Base-by-base conservation (phyloP, 2,888 invertebrate genomes). In the Diarsia dahlii region DNA sequence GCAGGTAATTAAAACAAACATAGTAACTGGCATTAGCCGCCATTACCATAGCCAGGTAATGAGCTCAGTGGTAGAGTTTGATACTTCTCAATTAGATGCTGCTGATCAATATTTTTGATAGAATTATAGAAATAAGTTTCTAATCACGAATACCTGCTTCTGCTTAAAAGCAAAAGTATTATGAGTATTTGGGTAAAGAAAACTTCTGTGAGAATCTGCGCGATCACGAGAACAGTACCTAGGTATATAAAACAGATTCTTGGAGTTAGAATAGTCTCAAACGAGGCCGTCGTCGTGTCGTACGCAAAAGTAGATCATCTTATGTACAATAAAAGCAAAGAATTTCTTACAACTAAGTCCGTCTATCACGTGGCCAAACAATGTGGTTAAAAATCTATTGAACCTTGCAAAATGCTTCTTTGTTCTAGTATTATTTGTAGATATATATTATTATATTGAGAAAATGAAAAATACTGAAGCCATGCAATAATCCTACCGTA, bases 1-100 rank as follows among this genome's bases (percentile, higher is more conserved):
- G 34, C 62, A 58, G 50, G 46, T 82, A 80, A 78, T 82, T 70
- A 78, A 70, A 81, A 78, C 58, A 78, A 78, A 74, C 56, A 71
- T 56, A 63, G 66, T 52, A 20, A 54, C 60, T 74, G 23, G 28
- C 62, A 64, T 46, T 67, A 15, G 66, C 45, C 50, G 74, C 34
- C 56, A 63, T 15, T 20, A 23, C 58, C 74, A 54, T 54, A 66
- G n/a, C 10, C 34, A 46, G 20, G 10, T 56, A 50, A 46, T 46
- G 15, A 64, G 39, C 28, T 72, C 12, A 45, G 45, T n/a, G 52
- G 34, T 52, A 18, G 50, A 20, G 9, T 34, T 52, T 56, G 3
- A 48, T 54, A 48, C n/a, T 64, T 52, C 20, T 23, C 46, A 72
- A 72, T 39, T 58, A 23, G 34, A 46, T 64, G 34, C 45, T 71